A percentile compares a stretch with the other conserved stretches of the same genome.
These are phyloP conservation scores for Tachystola acroxantha DNA, from an alignment of 2,888 invertebrate genomes.

Conservation along the genomic window DNA sequence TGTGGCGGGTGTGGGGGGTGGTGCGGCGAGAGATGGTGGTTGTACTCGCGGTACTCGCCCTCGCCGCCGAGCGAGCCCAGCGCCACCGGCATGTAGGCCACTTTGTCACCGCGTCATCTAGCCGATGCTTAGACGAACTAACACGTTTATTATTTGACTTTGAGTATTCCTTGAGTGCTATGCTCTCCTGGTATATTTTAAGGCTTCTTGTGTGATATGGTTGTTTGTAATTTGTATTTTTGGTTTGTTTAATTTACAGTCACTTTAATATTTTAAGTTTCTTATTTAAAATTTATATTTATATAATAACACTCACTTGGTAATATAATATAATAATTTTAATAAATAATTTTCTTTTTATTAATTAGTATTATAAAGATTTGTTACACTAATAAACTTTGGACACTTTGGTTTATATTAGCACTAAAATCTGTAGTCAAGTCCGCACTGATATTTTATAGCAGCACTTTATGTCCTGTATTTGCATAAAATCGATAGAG, in stretches of 20 bases:
- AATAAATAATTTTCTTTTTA: constrained; percentile 1
- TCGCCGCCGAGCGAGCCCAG: constrained; percentile 82
- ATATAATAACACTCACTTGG: neutral
- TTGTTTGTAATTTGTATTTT: neutral
- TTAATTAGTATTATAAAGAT: constrained; percentile 12
- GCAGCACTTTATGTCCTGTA: neutral
- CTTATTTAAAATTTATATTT: no score
- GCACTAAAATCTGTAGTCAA: constrained; percentile 9
- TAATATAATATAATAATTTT: neutral
- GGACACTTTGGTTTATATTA: constrained; percentile 46
- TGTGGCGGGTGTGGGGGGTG: constrained; percentile 28
- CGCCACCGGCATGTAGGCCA: constrained; percentile 82
- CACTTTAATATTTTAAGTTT: no score
- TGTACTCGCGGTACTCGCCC: constrained; percentile 77
- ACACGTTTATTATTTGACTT: neutral
- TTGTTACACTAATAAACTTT: constrained; percentile 29
- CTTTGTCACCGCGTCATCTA: constrained; percentile 80
- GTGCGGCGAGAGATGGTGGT: constrained; percentile 70
- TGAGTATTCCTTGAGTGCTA: constrained; percentile 6
- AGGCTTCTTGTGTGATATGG: constrained; percentile 4
- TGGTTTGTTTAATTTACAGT: constrained; percentile 1
- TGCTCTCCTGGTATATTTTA: constrained; percentile 28
- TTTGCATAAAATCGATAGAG: constrained; percentile 5
- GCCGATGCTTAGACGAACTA: constrained; percentile 17
- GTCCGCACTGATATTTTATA: neutral